A percentile compares a stretch with the other conserved stretches of the same genome.
These are phyloP conservation scores for Sorex maritimensis DNA, from an alignment of 2,797 vertebrate species.

Conservation along the genomic window DNA sequence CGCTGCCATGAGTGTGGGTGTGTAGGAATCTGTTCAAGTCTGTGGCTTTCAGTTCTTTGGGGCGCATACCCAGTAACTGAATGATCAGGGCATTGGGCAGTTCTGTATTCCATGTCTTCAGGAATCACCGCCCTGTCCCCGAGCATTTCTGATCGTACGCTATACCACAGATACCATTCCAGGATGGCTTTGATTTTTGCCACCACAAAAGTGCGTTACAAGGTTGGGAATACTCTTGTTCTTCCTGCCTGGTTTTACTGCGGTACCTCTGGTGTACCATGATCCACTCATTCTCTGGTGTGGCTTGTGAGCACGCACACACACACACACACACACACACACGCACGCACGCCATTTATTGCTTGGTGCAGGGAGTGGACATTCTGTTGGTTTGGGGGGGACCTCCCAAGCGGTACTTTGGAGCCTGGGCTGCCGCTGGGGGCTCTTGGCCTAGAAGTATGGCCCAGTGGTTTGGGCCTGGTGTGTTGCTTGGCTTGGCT, in stretches of 20 bases:
- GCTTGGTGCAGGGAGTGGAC: not conserved
- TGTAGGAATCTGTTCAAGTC: not conserved
- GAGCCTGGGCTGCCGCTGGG: not conserved
- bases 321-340: not conserved
- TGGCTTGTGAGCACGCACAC: not conserved
- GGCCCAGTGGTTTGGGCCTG: not conserved
- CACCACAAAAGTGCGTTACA: not conserved
- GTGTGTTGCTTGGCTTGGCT: too few relatives aligned
- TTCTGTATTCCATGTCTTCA: slow-evolving; percentile 7
- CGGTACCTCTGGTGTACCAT: not conserved
- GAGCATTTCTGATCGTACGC: too few relatives aligned
- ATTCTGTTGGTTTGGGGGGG: not conserved
- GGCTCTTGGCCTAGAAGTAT: too few relatives aligned
- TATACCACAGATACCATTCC: too few relatives aligned
- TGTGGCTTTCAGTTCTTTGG: slow-evolving; percentile 1
- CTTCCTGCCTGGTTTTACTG: not conserved
- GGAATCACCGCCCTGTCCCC: not conserved
- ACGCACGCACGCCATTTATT: not conserved
- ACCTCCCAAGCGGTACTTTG: not conserved
- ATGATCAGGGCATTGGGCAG: slow-evolving; percentile 6
- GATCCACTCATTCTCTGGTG: not conserved
- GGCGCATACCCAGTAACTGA: not conserved
- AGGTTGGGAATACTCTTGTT: not conserved
- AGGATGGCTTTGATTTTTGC: too few relatives aligned
- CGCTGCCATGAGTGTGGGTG: not conserved